Conservation (phyloP, 2,797 vertebrate genomes). For the Rhincodon typus region DNA sequence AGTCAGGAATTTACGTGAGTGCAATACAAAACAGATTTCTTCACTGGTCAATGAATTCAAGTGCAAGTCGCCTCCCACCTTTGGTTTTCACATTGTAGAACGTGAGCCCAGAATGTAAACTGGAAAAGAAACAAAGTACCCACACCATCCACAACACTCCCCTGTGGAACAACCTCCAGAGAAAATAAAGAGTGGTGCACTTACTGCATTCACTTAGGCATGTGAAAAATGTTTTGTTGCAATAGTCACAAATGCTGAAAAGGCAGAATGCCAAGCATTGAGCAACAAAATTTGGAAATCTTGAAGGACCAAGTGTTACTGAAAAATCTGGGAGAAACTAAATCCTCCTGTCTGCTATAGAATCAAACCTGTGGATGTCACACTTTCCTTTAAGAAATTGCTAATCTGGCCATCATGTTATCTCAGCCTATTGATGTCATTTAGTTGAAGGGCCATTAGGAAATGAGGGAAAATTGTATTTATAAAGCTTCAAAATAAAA, state of each 20-base stretch:
- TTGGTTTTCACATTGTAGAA: background rate
- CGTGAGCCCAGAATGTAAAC: background rate
- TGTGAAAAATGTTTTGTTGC: background rate
- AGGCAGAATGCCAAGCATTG: background rate
- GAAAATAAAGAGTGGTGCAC: no score
- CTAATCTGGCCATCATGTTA: slow-evolving; percentile 51
- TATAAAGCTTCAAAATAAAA: background rate
- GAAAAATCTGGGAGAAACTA: slow-evolving; percentile 34
- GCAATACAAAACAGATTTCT: background rate
- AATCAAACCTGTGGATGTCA: slow-evolving; percentile 46
- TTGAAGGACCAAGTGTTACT: slow-evolving; percentile 33
- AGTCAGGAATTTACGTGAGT: background rate
- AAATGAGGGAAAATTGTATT: background rate
- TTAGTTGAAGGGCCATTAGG: background rate
- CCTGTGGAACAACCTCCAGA: background rate
- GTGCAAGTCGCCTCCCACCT: background rate
- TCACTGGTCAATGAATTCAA: background rate
- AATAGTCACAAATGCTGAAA: background rate
- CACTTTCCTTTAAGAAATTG: slow-evolving; percentile 52
- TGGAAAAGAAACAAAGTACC: background rate
- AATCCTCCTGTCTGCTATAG: slow-evolving; percentile 27
- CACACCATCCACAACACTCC: background rate
- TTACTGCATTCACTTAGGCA: background rate
- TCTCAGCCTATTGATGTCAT: slow-evolving; percentile 34
- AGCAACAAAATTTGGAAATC: background rate